phyloP scores from a whole-genome alignment of 2,888 invertebrate genomes.

The Hirtodrosophila cameraria region DNA sequence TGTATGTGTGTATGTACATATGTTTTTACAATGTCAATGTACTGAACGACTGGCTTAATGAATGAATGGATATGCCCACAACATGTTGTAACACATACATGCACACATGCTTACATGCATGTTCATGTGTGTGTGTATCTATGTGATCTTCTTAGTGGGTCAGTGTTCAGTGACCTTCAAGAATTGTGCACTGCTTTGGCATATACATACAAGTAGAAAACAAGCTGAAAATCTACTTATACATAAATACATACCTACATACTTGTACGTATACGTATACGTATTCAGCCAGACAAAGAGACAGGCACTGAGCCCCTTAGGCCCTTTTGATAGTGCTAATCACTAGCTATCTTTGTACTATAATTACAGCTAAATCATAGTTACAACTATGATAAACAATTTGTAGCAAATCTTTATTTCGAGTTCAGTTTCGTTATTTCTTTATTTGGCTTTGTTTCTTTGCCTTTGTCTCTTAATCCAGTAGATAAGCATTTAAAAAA shows the following conservation, averaged over 20 bases:
- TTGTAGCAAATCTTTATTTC: too few species aligned
- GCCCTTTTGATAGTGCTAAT: constrained; percentile 8
- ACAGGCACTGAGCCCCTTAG: constrained; percentile 8
- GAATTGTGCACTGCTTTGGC: neutral
- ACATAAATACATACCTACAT: constrained; percentile 8
- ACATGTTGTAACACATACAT: constrained; percentile 23
- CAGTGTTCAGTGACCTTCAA: constrained; percentile 48
- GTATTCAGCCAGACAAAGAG: too few species aligned
- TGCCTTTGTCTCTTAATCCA: too few species aligned
- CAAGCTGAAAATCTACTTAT: constrained; percentile 28
- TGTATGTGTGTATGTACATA: constrained; percentile 4
- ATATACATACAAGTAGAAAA: constrained; percentile 22
- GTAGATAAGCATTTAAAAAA: too few species aligned
- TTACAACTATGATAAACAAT: too few species aligned
- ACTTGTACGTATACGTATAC: too few species aligned
- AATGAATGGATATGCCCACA: constrained; percentile 37
- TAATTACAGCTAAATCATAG: neutral
- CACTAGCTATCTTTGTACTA: neutral
- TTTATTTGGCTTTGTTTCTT: too few species aligned
- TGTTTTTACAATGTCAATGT: constrained; percentile 51
- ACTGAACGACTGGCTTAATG: constrained; percentile 38
- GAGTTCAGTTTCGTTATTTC: too few species aligned
- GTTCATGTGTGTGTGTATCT: neutral
- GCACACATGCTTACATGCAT: neutral
- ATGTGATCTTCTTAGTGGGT: constrained; percentile 39